Percentiles rank a stretch among this genome's conserved stretches.
phyloP scores from a whole-genome alignment of 2,113 vertebrate genomes.

The Chrysochloris asiatica region DNA sequence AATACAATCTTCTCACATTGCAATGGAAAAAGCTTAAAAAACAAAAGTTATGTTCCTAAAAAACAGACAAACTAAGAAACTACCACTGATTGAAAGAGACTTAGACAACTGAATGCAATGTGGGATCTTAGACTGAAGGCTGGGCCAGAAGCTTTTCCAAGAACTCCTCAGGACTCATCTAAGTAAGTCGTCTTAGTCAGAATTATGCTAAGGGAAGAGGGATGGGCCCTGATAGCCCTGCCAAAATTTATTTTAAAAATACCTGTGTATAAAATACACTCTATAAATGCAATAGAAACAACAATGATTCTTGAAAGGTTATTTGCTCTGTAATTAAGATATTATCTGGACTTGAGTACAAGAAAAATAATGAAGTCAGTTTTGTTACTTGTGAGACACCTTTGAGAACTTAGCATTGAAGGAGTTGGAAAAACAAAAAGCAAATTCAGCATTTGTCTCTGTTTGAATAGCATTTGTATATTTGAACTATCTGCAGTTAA shows the following conservation, averaged over 20 bases:
- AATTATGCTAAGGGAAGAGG: not conserved
- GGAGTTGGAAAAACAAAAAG: not conserved
- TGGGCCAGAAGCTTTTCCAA: not conserved
- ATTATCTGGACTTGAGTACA: not conserved
- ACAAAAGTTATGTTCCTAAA: not conserved
- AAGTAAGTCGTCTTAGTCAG: not conserved
- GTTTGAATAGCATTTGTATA: too few relatives aligned
- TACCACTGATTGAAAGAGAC: not conserved
- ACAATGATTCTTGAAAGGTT: not conserved
- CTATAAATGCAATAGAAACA: not conserved
- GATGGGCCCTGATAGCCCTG: not conserved
- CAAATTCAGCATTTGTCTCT: not conserved
- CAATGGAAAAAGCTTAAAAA: too few relatives aligned
- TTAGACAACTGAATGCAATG: not conserved
- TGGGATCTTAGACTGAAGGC: not conserved
- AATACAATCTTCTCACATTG: too few relatives aligned
- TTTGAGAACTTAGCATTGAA: not conserved
- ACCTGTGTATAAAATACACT: too few relatives aligned
- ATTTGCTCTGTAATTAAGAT: not conserved
- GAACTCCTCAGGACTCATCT: not conserved
- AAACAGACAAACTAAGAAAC: not conserved
- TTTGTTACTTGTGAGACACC: not conserved
- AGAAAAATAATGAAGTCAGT: not conserved
- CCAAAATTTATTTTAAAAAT: not conserved
- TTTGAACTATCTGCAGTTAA: not conserved